Percentiles rank a stretch among this genome's conserved stretches.
Evolutionary conservation across 2,797 vertebrate genomes (phyloP).

Genomic region (Gymnoscopelus microlampas): DNA sequence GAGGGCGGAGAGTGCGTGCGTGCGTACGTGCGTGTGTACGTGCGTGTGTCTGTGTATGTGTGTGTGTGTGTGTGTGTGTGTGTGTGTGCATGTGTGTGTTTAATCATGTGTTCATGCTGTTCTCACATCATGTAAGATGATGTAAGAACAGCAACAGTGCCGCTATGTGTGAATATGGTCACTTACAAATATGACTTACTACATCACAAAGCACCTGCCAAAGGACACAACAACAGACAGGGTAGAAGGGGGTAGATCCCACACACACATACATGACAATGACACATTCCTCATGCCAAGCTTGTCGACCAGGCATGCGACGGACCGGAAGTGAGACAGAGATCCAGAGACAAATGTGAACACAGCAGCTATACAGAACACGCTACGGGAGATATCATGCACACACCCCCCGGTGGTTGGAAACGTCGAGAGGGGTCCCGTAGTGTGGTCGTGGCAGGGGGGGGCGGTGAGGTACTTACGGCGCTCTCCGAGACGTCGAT

Average conservation of each 20-base stretch:
- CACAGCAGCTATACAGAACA: background rate
- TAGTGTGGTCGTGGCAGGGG: background rate
- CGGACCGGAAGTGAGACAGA: slow-evolving; percentile 28
- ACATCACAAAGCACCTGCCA: slow-evolving; percentile 16
- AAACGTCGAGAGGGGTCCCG: background rate
- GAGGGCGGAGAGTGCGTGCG: slow-evolving; percentile 1
- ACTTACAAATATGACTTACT: background rate
- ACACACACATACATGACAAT: slow-evolving; percentile 56
- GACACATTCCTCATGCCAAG: slow-evolving; percentile 69
- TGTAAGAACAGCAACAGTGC: too few species aligned
- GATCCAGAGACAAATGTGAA: slow-evolving; percentile 27
- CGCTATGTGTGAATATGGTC: too few species aligned
- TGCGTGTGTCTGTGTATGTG: slow-evolving; percentile 8
- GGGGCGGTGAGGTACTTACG: slow-evolving; percentile 82
- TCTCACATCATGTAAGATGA: too few species aligned
- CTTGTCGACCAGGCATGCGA: slow-evolving; percentile 43
- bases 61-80: slow-evolving; percentile 21
- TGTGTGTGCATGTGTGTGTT: slow-evolving; percentile 8
- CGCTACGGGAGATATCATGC: slow-evolving; percentile 47
- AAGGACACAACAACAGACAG: background rate
- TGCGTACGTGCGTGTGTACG: background rate
- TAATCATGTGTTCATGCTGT: background rate
- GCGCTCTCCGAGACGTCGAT: slow-evolving; percentile 91
- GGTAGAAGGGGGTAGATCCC: slow-evolving; percentile 8
- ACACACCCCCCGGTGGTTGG: slow-evolving; percentile 49